phyloP scores from a whole-genome alignment of 1,140 invertebrate genomes.

The Brachionus plicatilis region DNA sequence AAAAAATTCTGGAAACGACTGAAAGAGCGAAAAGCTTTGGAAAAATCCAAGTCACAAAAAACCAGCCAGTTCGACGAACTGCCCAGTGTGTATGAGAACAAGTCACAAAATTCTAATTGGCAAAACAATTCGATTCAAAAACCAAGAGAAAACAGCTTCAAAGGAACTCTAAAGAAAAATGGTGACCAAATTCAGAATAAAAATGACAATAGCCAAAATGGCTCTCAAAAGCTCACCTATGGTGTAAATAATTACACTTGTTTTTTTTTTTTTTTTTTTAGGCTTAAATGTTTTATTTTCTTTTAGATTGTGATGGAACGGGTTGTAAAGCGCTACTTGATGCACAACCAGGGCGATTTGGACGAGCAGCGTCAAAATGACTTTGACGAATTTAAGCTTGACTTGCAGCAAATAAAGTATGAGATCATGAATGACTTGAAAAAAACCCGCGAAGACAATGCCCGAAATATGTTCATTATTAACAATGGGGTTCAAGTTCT shows the following conservation, averaged over 20 bases:
- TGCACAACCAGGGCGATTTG: constrained; percentile 34
- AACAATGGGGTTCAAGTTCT: constrained; percentile 6
- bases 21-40: not conserved
- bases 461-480: not conserved
- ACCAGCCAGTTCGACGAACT: not conserved
- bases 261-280: too few relatives aligned
- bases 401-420: constrained; percentile 23
- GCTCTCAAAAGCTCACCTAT: constrained; percentile 17
- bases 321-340: constrained; percentile 27
- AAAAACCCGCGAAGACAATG: not conserved
- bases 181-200: not conserved
- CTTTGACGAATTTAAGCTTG: constrained; percentile 40
- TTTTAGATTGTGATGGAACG: constrained; percentile 36
- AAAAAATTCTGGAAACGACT: not conserved
- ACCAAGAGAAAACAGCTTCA: not conserved
- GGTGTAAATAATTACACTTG: not conserved
- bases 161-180: not conserved
- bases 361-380: constrained; percentile 36
- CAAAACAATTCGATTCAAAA: not conserved
- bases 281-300: too few relatives aligned
- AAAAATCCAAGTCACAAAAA: not conserved
- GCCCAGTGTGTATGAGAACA: constrained; percentile 34
- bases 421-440: constrained; percentile 25
- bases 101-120: not conserved
- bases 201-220: not conserved